Evolutionary conservation across 2,888 invertebrate species (phyloP).

Genomic region (Drosophila trichaetosa): DNA sequence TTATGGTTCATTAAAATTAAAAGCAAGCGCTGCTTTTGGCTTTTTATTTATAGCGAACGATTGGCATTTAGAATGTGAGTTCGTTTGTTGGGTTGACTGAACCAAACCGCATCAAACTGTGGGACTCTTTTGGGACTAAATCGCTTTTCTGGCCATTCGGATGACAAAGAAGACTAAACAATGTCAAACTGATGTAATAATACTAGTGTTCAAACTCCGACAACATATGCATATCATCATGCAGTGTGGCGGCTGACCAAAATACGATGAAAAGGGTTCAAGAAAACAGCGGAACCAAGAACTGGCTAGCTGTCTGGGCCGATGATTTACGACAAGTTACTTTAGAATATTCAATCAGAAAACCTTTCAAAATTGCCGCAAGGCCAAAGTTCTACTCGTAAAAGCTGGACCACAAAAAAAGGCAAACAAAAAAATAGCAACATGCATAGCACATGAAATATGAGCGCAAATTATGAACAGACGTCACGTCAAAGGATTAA

Average conservation of each 20-base stretch:
- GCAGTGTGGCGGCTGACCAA: slow-evolving; percentile 13
- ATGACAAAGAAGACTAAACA: slow-evolving; percentile 22
- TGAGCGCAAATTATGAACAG: slow-evolving; percentile 79
- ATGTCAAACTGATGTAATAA: slow-evolving; percentile 36
- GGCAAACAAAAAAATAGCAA: slow-evolving; percentile 32
- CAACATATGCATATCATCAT: slow-evolving; percentile 48
- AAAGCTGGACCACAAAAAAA: slow-evolving; percentile 58
- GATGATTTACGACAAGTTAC: slow-evolving; percentile 75
- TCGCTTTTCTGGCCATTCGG: slow-evolving; percentile 29
- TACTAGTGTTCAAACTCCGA: background rate
- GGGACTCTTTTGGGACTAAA: slow-evolving; percentile 22
- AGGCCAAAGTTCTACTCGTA: slow-evolving; percentile 69
- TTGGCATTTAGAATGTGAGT: slow-evolving; percentile 64
- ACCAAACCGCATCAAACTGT: slow-evolving; percentile 37
- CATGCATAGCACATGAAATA: slow-evolving; percentile 73
- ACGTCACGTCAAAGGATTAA: slow-evolving; percentile 81
- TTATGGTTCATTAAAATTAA: slow-evolving; percentile 81
- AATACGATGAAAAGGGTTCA: slow-evolving; percentile 30
- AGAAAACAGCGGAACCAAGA: slow-evolving; percentile 20
- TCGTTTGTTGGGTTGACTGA: slow-evolving; percentile 37
- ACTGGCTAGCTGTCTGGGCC: slow-evolving; percentile 38
- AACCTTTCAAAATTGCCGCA: slow-evolving; percentile 76
- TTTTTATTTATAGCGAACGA: slow-evolving; percentile 66
- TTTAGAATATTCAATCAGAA: slow-evolving; percentile 75
- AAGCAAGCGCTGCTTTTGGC: slow-evolving; percentile 54